A percentile compares a stretch with the other conserved stretches of the same genome.
Evolutionary conservation across 1,140 invertebrate species (phyloP).

Genomic region (Ooceraea biroi): DNA sequence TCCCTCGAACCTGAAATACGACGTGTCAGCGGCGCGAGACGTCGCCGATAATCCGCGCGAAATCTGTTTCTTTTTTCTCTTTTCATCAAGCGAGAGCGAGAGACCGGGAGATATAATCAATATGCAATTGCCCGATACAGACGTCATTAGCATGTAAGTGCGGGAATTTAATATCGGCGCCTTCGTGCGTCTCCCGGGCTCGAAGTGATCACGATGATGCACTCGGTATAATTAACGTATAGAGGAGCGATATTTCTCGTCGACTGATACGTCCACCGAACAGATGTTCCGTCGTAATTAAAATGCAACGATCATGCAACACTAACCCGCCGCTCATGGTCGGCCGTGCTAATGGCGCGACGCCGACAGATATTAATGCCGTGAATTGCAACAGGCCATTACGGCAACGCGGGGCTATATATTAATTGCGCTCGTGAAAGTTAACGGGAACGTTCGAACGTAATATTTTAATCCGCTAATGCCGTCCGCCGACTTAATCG

Average conservation of each 20-base stretch:
- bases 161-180: conserved; percentile 67
- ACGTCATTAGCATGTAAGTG: conserved; percentile 48
- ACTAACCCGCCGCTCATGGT: conserved; percentile 68
- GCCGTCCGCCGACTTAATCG: conserved; percentile 58
- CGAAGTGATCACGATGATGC: conserved; percentile 61
- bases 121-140: conserved; percentile 49
- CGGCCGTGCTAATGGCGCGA: conserved; percentile 72
- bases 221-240: conserved; percentile 72
- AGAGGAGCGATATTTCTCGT: conserved; percentile 71
- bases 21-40: background rate
- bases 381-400: conserved; percentile 72
- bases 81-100: conserved; percentile 6
- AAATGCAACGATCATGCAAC: conserved; percentile 73
- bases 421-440: conserved; percentile 68
- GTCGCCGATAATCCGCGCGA: background rate
- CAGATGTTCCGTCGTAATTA: conserved; percentile 75
- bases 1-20: background rate
- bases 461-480: conserved; percentile 68
- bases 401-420: conserved; percentile 68
- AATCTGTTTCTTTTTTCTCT: conserved; percentile 2
- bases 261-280: conserved; percentile 72
- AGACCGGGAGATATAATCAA: conserved; percentile 56
- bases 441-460: conserved; percentile 68
- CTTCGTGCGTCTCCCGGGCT: conserved; percentile 27
- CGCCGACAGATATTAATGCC: conserved; percentile 74